A percentile compares a stretch with the other conserved stretches of the same genome.
Conservation (phyloP, 2,113 vertebrate genomes). For the Pollachius pollachius region DNA sequence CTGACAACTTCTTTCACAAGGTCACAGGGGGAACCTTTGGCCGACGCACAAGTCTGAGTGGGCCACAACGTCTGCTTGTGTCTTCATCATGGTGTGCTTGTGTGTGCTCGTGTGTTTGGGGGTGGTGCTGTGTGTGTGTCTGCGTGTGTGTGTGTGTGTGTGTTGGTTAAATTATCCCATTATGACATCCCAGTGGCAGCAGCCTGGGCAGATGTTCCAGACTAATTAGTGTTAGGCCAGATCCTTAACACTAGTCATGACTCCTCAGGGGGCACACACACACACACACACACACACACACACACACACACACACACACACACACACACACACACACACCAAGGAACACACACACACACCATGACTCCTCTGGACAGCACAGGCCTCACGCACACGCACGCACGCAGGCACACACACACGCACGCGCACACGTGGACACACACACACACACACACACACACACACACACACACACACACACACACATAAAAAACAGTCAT, state of each 20-base stretch:
- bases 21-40: constrained; percentile 7
- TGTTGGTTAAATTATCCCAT: constrained; percentile 24
- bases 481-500: too few relatives aligned
- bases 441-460: too few relatives aligned
- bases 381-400: not conserved
- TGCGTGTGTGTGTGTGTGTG: constrained; percentile 13
- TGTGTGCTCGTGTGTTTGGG: not conserved
- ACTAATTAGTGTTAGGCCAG: constrained; percentile 64
- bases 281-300: not conserved
- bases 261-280: constrained; percentile 27
- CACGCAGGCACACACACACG: constrained; percentile 8
- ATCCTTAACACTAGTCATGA: constrained; percentile 49
- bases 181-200: constrained; percentile 42
- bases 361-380: not conserved
- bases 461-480: too few relatives aligned
- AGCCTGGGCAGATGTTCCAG: constrained; percentile 58
- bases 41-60: not conserved
- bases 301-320: constrained; percentile 7
- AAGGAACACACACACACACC: constrained; percentile 13
- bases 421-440: too few relatives aligned
- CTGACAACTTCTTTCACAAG: constrained; percentile 3
- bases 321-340: not conserved
- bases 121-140: constrained; percentile 7
- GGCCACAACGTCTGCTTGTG: not conserved
- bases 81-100: not conserved